These are phyloP conservation scores for Drosophila takahashii DNA, from an alignment of 1,140 invertebrate species.

Conservation along the genomic window DNA sequence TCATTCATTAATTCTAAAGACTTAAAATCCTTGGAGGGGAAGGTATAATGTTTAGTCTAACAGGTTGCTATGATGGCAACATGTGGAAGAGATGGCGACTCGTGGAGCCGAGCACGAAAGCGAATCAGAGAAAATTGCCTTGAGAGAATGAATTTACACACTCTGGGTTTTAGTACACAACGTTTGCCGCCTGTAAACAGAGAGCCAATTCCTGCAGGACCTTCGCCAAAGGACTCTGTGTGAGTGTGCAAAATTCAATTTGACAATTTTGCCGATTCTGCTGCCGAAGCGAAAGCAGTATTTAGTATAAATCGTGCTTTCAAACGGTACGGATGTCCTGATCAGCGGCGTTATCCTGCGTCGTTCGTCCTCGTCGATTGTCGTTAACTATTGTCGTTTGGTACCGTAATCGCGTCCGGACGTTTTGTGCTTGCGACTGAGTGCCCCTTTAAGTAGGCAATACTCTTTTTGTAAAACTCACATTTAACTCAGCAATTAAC, in stretches of 20 bases:
- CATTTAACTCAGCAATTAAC: conserved; percentile 48
- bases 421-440: conserved; percentile 11
- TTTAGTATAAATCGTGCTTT: conserved; percentile 83
- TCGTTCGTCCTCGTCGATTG: conserved; percentile 34
- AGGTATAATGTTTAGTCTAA: conserved; percentile 18
- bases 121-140: conserved; percentile 15
- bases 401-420: conserved; percentile 33
- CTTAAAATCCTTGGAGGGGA: not conserved
- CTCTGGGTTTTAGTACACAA: conserved; percentile 58
- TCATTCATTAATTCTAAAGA: conserved; percentile 16
- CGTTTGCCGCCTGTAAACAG: conserved; percentile 75
- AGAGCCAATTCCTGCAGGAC: conserved; percentile 60
- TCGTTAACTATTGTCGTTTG: conserved; percentile 30
- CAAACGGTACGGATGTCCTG: conserved; percentile 78
- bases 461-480: conserved; percentile 46
- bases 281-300: conserved; percentile 31
- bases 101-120: not conserved
- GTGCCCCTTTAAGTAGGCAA: conserved; percentile 61
- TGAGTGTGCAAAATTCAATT: conserved; percentile 65
- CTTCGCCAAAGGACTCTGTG: conserved; percentile 23
- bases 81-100: conserved; percentile 35
- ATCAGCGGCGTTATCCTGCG: conserved; percentile 41
- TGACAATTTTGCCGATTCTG: conserved; percentile 53
- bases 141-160: conserved; percentile 2
- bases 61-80: conserved; percentile 53